These are phyloP conservation scores for Furnarius figulus DNA, from an alignment of 2,113 vertebrate genomes.

Conservation along the genomic window DNA sequence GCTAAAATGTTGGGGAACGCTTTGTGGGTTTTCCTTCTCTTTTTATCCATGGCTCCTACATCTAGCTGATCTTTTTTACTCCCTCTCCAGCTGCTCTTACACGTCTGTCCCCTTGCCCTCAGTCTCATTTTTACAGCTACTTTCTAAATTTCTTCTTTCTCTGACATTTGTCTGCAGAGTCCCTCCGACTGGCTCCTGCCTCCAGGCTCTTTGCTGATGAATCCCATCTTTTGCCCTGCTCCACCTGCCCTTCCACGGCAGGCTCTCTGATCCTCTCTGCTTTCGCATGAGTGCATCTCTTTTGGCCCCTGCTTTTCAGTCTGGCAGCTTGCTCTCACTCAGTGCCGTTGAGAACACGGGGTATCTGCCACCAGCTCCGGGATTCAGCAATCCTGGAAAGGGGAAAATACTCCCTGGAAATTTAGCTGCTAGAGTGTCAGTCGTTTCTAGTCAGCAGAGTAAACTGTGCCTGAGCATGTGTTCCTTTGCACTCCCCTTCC, in stretches of 20 bases:
- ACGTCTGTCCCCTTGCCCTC: not conserved
- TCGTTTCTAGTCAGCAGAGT: not conserved
- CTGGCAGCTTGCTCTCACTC: not conserved
- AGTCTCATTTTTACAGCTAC: not conserved
- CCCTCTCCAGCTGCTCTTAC: not conserved
- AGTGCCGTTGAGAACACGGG: not conserved
- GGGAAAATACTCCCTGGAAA: not conserved
- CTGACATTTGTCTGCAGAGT: not conserved
- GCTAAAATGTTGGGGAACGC: not conserved
- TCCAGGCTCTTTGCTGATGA: constrained; percentile 29
- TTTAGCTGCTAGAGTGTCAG: not conserved
- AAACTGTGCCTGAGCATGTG: not conserved
- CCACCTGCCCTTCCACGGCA: constrained; percentile 33
- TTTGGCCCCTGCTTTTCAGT: constrained; percentile 34
- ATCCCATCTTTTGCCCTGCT: not conserved
- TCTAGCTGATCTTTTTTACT: not conserved
- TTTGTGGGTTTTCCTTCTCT: not conserved
- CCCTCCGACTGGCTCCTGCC: not conserved
- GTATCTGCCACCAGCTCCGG: not conserved
- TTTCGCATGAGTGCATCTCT: constrained; percentile 45
- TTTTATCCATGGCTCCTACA: not conserved
- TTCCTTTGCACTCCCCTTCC: not conserved
- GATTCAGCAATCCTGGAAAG: not conserved
- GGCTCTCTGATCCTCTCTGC: constrained; percentile 45
- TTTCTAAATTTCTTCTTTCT: not conserved